These are phyloP conservation scores for Oncorhynchus masou DNA, from an alignment of 2,113 vertebrate species.

Conservation along the genomic window DNA sequence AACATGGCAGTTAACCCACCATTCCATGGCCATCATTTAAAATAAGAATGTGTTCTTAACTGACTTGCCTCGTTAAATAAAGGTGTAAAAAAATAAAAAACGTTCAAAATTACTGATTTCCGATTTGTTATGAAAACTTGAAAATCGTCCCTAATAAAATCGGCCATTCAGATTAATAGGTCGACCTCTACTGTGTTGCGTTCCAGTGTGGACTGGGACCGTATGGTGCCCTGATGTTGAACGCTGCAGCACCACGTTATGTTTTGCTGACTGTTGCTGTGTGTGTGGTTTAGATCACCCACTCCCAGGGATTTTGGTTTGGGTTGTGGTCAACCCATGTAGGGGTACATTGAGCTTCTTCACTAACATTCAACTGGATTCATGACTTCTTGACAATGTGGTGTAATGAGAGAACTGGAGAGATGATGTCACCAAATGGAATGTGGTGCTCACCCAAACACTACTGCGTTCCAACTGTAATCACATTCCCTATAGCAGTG, in stretches of 20 bases:
- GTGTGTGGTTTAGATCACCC: not conserved
- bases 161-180: no score
- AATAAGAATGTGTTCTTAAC: no score
- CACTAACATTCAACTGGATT: not conserved
- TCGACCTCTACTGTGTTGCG: not conserved
- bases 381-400: not conserved
- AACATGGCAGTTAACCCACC: no score
- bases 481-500: no score
- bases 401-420: constrained; percentile 18
- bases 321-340: not conserved
- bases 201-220: not conserved
- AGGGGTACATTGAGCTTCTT: constrained; percentile 32
- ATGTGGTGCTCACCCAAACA: constrained; percentile 2
- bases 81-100: no score
- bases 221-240: not conserved
- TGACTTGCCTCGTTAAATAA: no score
- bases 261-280: constrained; percentile 11
- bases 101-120: no score
- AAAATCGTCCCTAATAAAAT: no score
- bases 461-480: constrained; percentile 44
- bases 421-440: constrained; percentile 43
- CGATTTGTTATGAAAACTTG: no score
- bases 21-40: no score
- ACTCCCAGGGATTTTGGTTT: not conserved
- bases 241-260: not conserved